phyloP scores from a whole-genome alignment of 2,113 vertebrate species.

The Myiopsitta monachus region DNA sequence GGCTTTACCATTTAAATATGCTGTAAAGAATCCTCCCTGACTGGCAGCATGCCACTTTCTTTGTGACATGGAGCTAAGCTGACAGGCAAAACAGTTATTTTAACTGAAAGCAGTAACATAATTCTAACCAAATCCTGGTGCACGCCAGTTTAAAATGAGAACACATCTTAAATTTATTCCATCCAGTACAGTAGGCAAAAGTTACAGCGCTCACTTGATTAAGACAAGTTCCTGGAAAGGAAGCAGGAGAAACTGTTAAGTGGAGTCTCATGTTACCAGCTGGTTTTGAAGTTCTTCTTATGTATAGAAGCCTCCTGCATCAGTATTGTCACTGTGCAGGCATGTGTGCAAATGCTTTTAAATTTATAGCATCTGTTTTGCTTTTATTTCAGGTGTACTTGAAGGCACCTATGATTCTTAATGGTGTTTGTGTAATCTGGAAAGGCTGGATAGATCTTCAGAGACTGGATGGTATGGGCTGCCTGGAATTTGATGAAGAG shows the following conservation, averaged over 20 bases:
- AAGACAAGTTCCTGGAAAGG: conserved; percentile 2
- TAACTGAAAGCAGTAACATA: neutral
- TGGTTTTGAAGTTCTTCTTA: conserved; percentile 35
- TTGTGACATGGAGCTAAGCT: neutral
- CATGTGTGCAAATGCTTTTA: neutral
- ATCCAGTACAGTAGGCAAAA: conserved; percentile 9
- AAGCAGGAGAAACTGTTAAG: conserved; percentile 29
- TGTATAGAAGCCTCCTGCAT: neutral
- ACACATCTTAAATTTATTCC: conserved; percentile 28
- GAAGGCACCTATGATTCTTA: conserved; percentile 98
- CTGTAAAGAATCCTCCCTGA: neutral
- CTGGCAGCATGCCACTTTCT: neutral
- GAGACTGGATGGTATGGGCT: conserved; percentile 97
- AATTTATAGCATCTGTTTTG: neutral
- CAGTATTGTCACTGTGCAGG: neutral
- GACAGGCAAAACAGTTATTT: neutral
- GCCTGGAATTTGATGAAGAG: conserved; percentile 96
- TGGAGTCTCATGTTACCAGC: conserved; percentile 26
- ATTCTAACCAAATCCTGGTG: neutral
- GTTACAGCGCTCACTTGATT: neutral
- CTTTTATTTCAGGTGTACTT: conserved; percentile 87
- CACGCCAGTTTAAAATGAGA: neutral
- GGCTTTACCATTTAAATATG: neutral
- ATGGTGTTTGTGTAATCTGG: conserved; percentile 99
- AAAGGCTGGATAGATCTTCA: conserved; percentile 98